Percentiles rank a stretch among this genome's conserved stretches.
phyloP scores from a whole-genome alignment of 2,113 vertebrate genomes.

The Bagarius yarrelli region DNA sequence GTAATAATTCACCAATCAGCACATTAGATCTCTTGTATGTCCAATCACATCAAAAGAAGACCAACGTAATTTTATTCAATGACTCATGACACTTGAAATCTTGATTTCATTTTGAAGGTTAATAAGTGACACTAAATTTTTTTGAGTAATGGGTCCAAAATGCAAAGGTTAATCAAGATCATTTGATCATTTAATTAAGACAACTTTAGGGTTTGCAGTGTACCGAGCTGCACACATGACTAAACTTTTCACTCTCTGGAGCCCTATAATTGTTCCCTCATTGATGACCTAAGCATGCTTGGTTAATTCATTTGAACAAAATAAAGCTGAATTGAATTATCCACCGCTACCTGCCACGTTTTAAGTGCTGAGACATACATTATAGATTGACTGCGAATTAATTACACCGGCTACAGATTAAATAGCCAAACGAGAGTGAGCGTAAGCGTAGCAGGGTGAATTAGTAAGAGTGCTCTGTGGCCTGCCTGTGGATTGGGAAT shows the following conservation, averaged over 20 bases:
- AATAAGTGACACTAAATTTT: too few relatives aligned
- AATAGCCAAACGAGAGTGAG: background rate
- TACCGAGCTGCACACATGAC: background rate
- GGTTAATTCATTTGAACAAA: background rate
- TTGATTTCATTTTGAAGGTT: too few relatives aligned
- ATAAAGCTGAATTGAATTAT: background rate
- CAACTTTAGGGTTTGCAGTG: too few relatives aligned
- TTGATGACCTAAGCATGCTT: conserved; percentile 19
- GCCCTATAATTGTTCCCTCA: background rate
- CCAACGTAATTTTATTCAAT: too few relatives aligned
- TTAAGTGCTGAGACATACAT: background rate
- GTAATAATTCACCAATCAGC: too few relatives aligned
- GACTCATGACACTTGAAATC: too few relatives aligned
- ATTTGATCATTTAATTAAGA: too few relatives aligned
- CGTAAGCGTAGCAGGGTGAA: background rate
- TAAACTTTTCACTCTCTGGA: background rate
- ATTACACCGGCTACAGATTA: conserved; percentile 29
- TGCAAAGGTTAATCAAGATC: too few relatives aligned
- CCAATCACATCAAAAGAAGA: too few relatives aligned
- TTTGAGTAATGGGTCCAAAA: too few relatives aligned
- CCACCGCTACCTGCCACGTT: conserved; percentile 1
- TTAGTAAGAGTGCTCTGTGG: background rate
- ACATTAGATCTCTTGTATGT: too few relatives aligned
- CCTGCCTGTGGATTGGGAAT: conserved; percentile 26
- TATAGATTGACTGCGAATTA: conserved; percentile 5